Evolutionary conservation across 2,888 invertebrate genomes (phyloP), one percentile per base, ranked within the genome.

Genomic region (Celastrina argiolus): DNA sequence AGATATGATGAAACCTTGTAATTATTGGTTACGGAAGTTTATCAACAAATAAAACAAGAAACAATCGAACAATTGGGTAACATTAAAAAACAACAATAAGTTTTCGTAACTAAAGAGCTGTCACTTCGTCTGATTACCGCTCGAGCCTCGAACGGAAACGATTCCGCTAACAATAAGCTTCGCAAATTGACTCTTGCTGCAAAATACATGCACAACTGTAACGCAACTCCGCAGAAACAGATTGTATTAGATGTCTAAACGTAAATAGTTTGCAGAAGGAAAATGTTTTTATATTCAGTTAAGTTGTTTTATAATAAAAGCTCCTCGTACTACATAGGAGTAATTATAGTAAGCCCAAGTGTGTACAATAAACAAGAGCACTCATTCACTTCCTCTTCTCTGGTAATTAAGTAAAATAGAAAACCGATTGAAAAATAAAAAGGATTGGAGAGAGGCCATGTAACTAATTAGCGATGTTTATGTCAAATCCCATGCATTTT

Each of bases 71-170:
- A 61, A 66, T 51, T 66, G 45, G 51, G 61, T 67, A 69, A 69
- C 66, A 64, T 42, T 42, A 36, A 45, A 64, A 70, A 71, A 68
- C 70, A 71, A 69, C 71, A 69, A 69, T 58, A 34, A 31, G 31
- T 41, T 69, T 69, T 71, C 68, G 69, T 65, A 71, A 71, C 59
- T 63, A 66, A 66, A 68, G 66, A 70, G 66, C 59, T 66, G 69
- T 67, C 66, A 69, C 69, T 72, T 67, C 69, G 65, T 67, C 56
- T 26, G 63, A 56, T 67, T 67, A 64, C 64, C 59, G 64, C 65
- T 65, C 70, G 67, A 66, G 66, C 68, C 65, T 65, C 70, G 67
- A 66, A 67, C 68, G 70, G 66, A 70, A 66, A 68, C 59, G 36
- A 69, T 69, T 72, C 63, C 67, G 65, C 56, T 59, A 61, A 69